These are phyloP conservation scores for Drosophila cognata DNA, from an alignment of 2,888 invertebrate species.

Conservation along the genomic window DNA sequence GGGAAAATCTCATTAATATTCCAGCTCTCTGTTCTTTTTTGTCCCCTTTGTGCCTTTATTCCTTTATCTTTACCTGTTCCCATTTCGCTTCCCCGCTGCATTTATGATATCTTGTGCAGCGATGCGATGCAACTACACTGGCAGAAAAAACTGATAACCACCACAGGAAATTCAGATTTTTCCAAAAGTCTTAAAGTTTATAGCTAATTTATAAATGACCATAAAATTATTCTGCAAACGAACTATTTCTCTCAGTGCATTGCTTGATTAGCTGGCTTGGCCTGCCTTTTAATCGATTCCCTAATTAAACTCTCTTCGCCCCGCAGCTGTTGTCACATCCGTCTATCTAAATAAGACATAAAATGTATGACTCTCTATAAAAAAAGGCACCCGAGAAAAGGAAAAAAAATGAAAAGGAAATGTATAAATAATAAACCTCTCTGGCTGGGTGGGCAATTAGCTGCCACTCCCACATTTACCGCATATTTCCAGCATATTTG, in stretches of 20 bases:
- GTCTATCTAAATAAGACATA: conserved; percentile 62
- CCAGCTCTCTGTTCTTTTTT: conserved; percentile 32
- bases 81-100: conserved; percentile 24
- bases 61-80: conserved; percentile 27
- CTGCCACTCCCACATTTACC: conserved; percentile 28
- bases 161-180: neutral
- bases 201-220: neutral
- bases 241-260: neutral
- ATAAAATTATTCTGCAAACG: neutral
- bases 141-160: neutral
- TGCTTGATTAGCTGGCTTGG: conserved; percentile 38
- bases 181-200: neutral
- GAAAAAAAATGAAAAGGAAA: conserved; percentile 32
- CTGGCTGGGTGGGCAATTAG: conserved; percentile 60
- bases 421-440: conserved; percentile 73
- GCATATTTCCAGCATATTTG: conserved; percentile 63
- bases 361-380: conserved; percentile 15
- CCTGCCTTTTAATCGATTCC: conserved; percentile 62
- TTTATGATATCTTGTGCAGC: conserved; percentile 38
- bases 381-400: neutral
- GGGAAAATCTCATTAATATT: conserved; percentile 59
- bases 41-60: conserved; percentile 27
- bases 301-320: conserved; percentile 52
- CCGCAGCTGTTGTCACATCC: conserved; percentile 54
- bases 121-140: conserved; percentile 18